phyloP scores from a whole-genome alignment of 2,113 vertebrate genomes.

The Ranitomeya variabilis region DNA sequence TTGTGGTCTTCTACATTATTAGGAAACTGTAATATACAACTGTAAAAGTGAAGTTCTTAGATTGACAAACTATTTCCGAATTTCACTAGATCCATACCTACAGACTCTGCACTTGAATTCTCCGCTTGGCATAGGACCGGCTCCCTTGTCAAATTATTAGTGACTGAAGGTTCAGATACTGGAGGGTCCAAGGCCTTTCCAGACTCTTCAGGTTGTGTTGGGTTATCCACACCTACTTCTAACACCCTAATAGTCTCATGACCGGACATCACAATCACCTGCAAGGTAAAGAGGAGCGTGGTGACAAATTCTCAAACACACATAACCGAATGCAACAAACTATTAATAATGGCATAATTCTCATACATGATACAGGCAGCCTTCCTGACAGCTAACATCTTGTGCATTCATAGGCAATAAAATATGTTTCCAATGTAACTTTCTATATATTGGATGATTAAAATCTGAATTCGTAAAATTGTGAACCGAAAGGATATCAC shows the following conservation, averaged over 20 bases:
- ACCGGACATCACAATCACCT: conserved; percentile 97
- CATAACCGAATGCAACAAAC: neutral
- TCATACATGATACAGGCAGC: neutral
- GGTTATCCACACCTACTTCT: conserved; percentile 87
- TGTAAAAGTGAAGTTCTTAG: neutral
- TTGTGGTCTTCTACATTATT: too few relatives aligned
- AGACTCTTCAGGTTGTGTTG: conserved; percentile 72
- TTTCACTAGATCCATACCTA: conserved; percentile 63
- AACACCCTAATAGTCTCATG: conserved; percentile 94
- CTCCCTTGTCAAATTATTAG: conserved; percentile 52
- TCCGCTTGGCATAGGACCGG: conserved; percentile 56
- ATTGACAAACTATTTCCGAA: neutral
- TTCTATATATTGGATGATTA: neutral
- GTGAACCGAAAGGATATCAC: too few relatives aligned
- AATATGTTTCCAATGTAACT: neutral
- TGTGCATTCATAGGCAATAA: neutral
- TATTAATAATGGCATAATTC: neutral
- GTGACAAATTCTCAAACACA: neutral
- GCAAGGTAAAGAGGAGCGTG: conserved; percentile 6
- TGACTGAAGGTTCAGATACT: conserved; percentile 55
- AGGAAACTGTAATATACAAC: too few relatives aligned
- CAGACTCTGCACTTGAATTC: conserved; percentile 56
- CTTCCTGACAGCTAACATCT: neutral
- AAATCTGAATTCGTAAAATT: neutral
- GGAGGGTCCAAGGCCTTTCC: conserved; percentile 66